These are phyloP conservation scores for Serilophus lunatus DNA, from an alignment of 2,113 vertebrate genomes.

Conservation along the genomic window DNA sequence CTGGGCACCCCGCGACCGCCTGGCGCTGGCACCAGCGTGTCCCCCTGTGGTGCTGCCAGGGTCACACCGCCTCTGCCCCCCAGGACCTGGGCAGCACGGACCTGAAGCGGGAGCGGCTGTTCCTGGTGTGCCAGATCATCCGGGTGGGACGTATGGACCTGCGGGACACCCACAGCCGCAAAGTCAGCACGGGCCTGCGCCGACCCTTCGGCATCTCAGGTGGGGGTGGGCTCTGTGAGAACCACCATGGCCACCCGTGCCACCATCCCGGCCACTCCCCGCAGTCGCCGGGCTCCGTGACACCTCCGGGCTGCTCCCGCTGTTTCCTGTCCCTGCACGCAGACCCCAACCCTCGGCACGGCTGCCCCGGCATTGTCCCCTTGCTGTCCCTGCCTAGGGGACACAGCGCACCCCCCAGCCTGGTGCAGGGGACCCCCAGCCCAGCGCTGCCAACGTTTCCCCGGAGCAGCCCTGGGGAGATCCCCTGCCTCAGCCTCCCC, in stretches of 20 bases:
- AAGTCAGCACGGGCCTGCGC: constrained; percentile 53
- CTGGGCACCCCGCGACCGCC: rapidly evolving
- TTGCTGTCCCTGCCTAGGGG: not conserved
- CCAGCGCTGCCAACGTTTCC: rapidly evolving
- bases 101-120: constrained; percentile 54
- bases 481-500: too few species aligned
- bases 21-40: rapidly evolving
- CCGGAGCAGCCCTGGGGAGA: rapidly evolving
- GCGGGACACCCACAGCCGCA: constrained; percentile 37
- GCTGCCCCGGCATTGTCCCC: not conserved
- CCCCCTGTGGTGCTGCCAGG: rapidly evolving
- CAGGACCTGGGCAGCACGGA: constrained; percentile 67
- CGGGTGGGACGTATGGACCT: constrained; percentile 63
- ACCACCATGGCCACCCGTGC: rapidly evolving
- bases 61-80: not conserved
- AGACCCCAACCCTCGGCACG: not conserved
- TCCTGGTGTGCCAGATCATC: constrained; percentile 68
- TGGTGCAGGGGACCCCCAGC: not conserved
- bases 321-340: not conserved
- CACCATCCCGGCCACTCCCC: not conserved
- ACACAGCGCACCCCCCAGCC: not conserved
- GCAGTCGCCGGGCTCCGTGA: not conserved
- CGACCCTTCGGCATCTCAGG: constrained; percentile 62
- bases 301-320: not conserved
- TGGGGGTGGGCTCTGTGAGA: not conserved